Base-by-base conservation (phyloP, 1,140 invertebrate species). In the Cheumatopsyche charites region DNA sequence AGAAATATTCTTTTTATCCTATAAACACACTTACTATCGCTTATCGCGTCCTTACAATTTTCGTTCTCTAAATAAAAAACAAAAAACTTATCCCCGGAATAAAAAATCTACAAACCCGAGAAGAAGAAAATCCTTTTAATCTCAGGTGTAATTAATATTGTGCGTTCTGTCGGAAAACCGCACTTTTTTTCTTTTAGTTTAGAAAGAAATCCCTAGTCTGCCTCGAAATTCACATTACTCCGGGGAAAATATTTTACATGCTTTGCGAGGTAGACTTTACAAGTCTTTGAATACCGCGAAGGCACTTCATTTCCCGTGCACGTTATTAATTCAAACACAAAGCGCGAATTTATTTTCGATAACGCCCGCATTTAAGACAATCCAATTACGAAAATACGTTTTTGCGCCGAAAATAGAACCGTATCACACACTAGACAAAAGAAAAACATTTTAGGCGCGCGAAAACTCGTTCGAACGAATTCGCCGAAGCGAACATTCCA, bases 81-180 rank as follows among this genome's bases (percentile, higher is more conserved):
- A 52, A 52, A 58, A 58, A 25, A 3, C 9, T 36, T 1, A 5
- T 17, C 19, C 47, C n/a, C 15, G 9, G 11, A 45, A 45, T n/a
- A 52, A 52, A 52, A 17, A 1, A 15, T 17, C 15, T 17, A 52
- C 13, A 52, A 19, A 17, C 19, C 47, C 15, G 47, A 9, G 7
- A 6, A 52, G 9, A 52, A 17, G 15, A 6, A 19, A 58, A 58
- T 58, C 55, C 21, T 58, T 58, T 58, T 58, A 58, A 58, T 25
- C 55, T 58, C 55, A 58, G 55, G 55, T 58, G 55, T 58, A 58
- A 58, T 58, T 58, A 58, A 58, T 58, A 58, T 58, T 58, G 55
- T 58, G 55, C 55, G 55, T 58, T 58, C 55, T 58, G 55, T 58
- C 25, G 55, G 55, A 58, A 58, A 58, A 25, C 55, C 55, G 55